These are phyloP conservation scores for Acanthacorydalis orientalis DNA, from an alignment of 2,888 invertebrate species.

Conservation along the genomic window DNA sequence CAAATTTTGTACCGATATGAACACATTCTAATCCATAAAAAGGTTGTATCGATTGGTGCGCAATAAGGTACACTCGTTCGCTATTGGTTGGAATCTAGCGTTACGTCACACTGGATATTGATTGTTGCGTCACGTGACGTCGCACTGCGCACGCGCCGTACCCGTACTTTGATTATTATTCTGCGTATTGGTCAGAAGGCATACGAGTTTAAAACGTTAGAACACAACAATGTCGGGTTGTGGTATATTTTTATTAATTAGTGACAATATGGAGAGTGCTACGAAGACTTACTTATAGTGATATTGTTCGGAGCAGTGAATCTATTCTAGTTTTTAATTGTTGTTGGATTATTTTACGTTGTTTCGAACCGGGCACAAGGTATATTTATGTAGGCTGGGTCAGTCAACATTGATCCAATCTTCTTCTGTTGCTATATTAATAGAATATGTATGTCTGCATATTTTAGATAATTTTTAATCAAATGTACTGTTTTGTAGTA, in stretches of 20 bases:
- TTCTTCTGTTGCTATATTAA: no score
- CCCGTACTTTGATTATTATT: neutral
- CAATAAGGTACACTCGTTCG: neutral
- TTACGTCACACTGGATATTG: conserved; percentile 1
- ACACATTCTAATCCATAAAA: no score
- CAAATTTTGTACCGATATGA: no score
- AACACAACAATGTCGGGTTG: neutral
- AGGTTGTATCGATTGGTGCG: conserved; percentile 2
- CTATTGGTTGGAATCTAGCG: neutral
- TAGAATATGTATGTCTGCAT: no score
- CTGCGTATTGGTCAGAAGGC: neutral
- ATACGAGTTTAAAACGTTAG: neutral
- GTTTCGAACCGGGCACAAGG: neutral
- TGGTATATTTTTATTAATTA: neutral
- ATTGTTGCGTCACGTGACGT: conserved; percentile 5
- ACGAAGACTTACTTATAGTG: neutral
- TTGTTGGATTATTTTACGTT: no score
- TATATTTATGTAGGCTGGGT: neutral
- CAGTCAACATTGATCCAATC: neutral
- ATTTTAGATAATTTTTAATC: no score
- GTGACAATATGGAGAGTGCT: neutral
- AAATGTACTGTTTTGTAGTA: no score
- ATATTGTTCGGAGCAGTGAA: neutral
- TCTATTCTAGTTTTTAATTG: no score
- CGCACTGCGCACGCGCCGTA: neutral